Evolutionary conservation across 2,113 vertebrate species (phyloP).

Genomic region (Microtus pennsylvanicus): DNA sequence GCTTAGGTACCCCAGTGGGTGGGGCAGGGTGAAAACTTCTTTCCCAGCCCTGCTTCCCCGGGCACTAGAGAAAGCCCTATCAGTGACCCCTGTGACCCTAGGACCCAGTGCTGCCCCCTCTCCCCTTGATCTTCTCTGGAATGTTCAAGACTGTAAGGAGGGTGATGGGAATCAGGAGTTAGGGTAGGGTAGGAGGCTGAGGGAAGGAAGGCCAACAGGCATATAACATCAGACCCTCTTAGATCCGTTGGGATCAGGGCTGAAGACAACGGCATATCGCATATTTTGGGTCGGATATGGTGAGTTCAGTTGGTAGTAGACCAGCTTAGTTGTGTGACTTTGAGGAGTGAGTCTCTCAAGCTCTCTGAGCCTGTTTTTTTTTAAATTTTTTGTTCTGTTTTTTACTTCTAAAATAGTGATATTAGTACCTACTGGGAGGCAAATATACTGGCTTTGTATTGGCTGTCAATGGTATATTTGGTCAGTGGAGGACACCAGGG

Average conservation of each 20-base stretch:
- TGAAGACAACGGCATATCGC: neutral
- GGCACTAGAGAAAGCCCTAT: neutral
- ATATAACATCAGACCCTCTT: neutral
- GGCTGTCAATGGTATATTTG: neutral
- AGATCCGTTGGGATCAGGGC: no score
- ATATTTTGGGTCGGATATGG: neutral
- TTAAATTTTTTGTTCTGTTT: neutral
- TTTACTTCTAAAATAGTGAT: neutral
- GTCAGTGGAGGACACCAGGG: neutral
- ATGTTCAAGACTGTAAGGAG: neutral
- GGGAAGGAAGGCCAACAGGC: neutral
- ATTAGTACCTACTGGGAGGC: neutral
- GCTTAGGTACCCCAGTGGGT: neutral
- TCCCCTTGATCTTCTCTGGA: constrained; percentile 3
- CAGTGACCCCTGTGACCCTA: neutral
- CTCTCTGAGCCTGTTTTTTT: constrained; percentile 14
- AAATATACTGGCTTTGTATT: neutral
- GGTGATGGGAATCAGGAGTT: neutral
- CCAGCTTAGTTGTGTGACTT: neutral
- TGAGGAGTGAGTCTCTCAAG: neutral
- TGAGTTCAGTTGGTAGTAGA: neutral
- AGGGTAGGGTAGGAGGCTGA: neutral
- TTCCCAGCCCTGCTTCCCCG: neutral
- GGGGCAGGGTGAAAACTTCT: neutral
- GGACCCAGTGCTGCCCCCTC: neutral